Conservation (phyloP, 2,888 invertebrate genomes). For the Drosophila phalerata region DNA sequence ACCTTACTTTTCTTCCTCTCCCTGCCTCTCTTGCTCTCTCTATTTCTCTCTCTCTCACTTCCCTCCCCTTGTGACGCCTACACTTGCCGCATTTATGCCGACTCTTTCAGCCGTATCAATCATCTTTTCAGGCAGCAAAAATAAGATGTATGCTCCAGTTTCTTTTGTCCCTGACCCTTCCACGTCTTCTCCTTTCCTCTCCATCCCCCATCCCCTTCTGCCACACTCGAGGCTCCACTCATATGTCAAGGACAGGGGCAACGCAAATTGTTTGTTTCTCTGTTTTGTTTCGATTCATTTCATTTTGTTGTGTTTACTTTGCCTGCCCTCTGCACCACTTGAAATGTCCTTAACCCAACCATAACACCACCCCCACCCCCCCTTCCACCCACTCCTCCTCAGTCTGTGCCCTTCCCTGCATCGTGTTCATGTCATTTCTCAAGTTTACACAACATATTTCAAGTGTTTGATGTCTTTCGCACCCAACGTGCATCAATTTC, state of each 20-base stretch:
- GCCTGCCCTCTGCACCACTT: constrained; percentile 44
- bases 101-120: constrained; percentile 64
- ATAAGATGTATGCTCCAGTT: constrained; percentile 50
- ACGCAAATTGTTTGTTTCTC: constrained; percentile 71
- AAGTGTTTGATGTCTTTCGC: constrained; percentile 78
- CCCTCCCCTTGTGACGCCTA: too few species aligned
- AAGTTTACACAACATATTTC: constrained; percentile 79
- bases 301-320: constrained; percentile 62
- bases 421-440: constrained; percentile 73
- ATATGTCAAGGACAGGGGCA: constrained; percentile 56
- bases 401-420: background rate
- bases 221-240: constrained; percentile 32
- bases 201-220: background rate
- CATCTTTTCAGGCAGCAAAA: constrained; percentile 71
- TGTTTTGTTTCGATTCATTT: constrained; percentile 46
- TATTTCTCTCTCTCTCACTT: background rate
- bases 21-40: background rate
- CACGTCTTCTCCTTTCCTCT: background rate
- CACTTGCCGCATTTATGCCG: background rate
- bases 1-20: constrained; percentile 41
- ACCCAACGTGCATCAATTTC: constrained; percentile 76
- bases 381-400: background rate
- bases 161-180: background rate
- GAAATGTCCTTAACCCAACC: constrained; percentile 5
- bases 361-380: background rate